Base-by-base conservation (phyloP, 2,888 invertebrate genomes). In the Lucinisca nassula region DNA sequence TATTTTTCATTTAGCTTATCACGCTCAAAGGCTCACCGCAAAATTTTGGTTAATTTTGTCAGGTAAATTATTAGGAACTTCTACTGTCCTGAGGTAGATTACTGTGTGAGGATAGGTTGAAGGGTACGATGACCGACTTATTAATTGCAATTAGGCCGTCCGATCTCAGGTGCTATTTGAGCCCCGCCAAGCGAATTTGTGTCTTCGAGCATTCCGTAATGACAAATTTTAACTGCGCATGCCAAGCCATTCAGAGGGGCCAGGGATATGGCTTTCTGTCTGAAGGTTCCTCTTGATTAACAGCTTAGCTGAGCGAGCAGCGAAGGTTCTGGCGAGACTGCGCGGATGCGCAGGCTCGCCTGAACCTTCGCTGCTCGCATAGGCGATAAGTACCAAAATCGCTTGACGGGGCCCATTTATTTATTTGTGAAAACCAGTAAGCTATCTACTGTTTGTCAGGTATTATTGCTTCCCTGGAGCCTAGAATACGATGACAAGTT, bases 121-220 rank as follows among this genome's bases (percentile, higher is more conserved):
- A 67, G 67, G 67, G 67, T 45, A 21, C 6, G 17, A 24, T 51
- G 45, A 37, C 55, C 87, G 90, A 88, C 90, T 51, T 49, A n/a
- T 67, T 87, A 90, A 90, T 86, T 90, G 88, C 90, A 88, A 88
- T 90, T 85, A 78, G 77, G 70, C 32, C 40, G 90, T 72, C 90
- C 77, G 27, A 24, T 45, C 30, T 1, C 21, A 74, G 27, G 74
- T 74, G 45, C 74, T 40, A 74, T n/a, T 35, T n/a, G n/a, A n/a
- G n/a, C n/a, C n/a, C n/a, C n/a, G n/a, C n/a, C n/a, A n/a, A n/a
- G n/a, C n/a, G n/a, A n/a, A n/a, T n/a, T n/a, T n/a, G n/a, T n/a
- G n/a, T n/a, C n/a, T n/a, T n/a, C n/a, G n/a, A n/a, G n/a, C n/a
- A n/a, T n/a, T n/a, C n/a, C n/a, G n/a, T n/a, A n/a, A n/a, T n/a